Conservation (phyloP, 2,113 vertebrate species). For the Geococcyx californianus region DNA sequence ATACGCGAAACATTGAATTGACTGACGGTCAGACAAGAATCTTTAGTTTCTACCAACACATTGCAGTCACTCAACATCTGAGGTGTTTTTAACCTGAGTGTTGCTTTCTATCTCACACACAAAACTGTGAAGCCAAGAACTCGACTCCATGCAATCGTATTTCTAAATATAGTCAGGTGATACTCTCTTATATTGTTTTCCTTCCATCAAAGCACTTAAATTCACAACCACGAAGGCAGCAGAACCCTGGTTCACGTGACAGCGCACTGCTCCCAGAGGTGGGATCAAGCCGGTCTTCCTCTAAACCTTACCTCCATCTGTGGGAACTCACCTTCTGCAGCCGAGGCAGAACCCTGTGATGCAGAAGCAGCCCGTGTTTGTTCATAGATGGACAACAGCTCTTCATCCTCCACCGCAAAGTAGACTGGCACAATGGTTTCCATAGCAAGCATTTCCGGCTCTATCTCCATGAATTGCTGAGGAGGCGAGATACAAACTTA, state of each 20-base stretch:
- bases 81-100: not conserved
- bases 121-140: not conserved
- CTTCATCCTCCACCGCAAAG: slow-evolving; percentile 94
- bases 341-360: slow-evolving; percentile 88
- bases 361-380: slow-evolving; percentile 92
- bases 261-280: not conserved
- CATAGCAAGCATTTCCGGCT: slow-evolving; percentile 95
- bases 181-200: not conserved
- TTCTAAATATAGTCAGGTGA: not conserved
- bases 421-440: slow-evolving; percentile 96
- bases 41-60: not conserved
- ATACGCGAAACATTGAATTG: not conserved
- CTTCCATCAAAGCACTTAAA: not conserved
- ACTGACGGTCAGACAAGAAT: not conserved
- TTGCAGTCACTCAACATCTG: not conserved
- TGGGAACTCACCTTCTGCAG: slow-evolving; percentile 87
- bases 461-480: slow-evolving; percentile 98
- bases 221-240: not conserved
- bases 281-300: not conserved
- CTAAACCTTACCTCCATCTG: not conserved
- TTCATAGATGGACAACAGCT: slow-evolving; percentile 93
- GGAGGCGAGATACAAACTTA: not conserved
- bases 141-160: not conserved
- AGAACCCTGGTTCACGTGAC: not conserved
- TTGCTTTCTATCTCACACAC: not conserved